Evolutionary conservation across 2,888 invertebrate species (phyloP), one percentile per base, ranked within the genome.

Genomic region (Athalia rosae): DNA sequence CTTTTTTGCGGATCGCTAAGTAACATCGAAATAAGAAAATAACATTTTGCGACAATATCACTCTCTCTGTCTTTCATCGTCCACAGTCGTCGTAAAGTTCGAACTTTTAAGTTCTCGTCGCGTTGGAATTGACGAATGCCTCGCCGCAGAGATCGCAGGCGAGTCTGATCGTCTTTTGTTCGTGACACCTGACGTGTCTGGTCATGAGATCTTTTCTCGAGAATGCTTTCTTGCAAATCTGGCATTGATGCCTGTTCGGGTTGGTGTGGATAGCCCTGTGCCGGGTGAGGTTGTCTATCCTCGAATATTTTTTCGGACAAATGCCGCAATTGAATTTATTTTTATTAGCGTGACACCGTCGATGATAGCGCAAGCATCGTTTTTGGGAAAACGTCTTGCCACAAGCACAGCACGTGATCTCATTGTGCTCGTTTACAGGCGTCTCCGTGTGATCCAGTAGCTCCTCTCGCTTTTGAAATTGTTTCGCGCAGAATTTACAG

Each of bases 181-280:
- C 87, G 80, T 89, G 89, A 45, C 85, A 85, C 79, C 87, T 88
- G 4, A 85, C 79, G 61, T 89, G 89, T 81, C 89, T 89, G 74
- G 88, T 88, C 71, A 89, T 79, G 56, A 88, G 79, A 77, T 89
- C 89, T 74, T 88, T 89, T 4, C 89, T 83, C 4, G 87, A 84
- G 50, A 89, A 89, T 1, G 87, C 87, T 28, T 86, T 84, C 62
- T 87, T 86, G 83, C 89, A 89, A 28, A 80, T 84, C 48, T 82
- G 82, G 78, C 89, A 89, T 0, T 86, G 82, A 77, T 86, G 89
- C 79, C 89, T 89, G 77, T 86, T 83, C 0, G 89, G 89, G 79
- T 89, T 89, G 62, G 87, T 87, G 79, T 89, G 89, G 67, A 87
- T 86, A 4, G 83, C 84, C 71, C 85, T 88, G 80, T 89, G 89